phyloP scores from a whole-genome alignment of 2,797 vertebrate species.

The Scolopax bukidnonensis region DNA sequence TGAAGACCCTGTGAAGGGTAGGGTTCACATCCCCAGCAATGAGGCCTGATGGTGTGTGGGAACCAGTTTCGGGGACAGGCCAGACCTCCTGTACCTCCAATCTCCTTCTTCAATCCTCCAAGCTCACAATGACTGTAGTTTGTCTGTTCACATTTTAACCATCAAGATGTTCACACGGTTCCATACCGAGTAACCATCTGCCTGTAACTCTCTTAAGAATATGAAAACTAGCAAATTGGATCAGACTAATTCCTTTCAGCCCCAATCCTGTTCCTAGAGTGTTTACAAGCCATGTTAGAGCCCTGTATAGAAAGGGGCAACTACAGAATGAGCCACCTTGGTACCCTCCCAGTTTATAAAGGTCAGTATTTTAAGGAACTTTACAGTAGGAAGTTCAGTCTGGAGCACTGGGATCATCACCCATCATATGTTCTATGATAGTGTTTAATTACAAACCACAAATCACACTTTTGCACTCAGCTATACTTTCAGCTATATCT shows the following conservation, averaged over 20 bases:
- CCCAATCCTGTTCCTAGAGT: not conserved
- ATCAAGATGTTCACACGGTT: not conserved
- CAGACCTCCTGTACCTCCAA: not conserved
- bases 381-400: not conserved
- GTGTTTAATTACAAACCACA: not conserved
- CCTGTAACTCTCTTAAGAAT: not conserved
- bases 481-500: not conserved
- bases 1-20: not conserved
- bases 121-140: not conserved
- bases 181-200: not conserved
- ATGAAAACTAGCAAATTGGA: not conserved
- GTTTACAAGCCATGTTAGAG: not conserved
- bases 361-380: not conserved
- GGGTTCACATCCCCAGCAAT: not conserved
- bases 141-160: not conserved
- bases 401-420: not conserved
- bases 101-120: fast-evolving
- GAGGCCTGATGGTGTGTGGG: not conserved
- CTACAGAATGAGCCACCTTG: not conserved
- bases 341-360: not conserved
- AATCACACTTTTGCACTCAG: not conserved
- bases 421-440: not conserved
- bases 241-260: not conserved
- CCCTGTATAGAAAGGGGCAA: not conserved
- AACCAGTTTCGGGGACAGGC: not conserved